These are phyloP conservation scores for Myripristis jacobus DNA, from an alignment of 2,797 vertebrate species.

Conservation along the genomic window DNA sequence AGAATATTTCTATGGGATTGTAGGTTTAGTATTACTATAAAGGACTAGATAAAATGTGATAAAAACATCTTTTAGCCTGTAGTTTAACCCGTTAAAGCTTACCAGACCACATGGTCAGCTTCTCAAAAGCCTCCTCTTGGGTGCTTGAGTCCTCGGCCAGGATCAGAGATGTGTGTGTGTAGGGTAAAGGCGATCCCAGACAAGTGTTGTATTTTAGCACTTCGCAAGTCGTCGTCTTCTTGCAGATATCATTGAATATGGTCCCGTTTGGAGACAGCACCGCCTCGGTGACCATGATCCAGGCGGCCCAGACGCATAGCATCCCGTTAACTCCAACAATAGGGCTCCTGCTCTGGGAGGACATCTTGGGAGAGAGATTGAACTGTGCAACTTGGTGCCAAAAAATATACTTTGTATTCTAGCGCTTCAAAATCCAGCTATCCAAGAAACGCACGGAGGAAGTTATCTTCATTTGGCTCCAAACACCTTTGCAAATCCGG, in stretches of 20 bases:
- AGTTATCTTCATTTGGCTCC: slow-evolving; percentile 20
- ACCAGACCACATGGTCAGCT: slow-evolving; percentile 96
- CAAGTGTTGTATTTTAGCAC: slow-evolving; percentile 89
- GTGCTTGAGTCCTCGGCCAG: slow-evolving; percentile 91
- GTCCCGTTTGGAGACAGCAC: slow-evolving; percentile 80
- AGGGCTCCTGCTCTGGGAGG: slow-evolving; percentile 77
- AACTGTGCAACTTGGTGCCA: slow-evolving; percentile 34
- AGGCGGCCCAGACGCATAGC: slow-evolving; percentile 75
- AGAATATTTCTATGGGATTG: neutral
- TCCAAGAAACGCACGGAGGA: neutral
- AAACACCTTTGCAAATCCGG: slow-evolving; percentile 37
- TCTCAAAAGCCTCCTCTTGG: slow-evolving; percentile 92
- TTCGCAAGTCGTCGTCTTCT: slow-evolving; percentile 90
- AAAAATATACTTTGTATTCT: neutral
- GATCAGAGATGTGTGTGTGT: slow-evolving; percentile 90
- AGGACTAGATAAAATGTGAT: neutral
- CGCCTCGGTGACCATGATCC: slow-evolving; percentile 56
- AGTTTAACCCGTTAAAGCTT: slow-evolving; percentile 61
- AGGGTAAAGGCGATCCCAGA: slow-evolving; percentile 91
- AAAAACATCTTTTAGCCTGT: neutral
- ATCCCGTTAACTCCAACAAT: slow-evolving; percentile 82
- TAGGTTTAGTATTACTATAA: neutral
- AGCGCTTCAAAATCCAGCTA: slow-evolving; percentile 17
- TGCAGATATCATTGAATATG: slow-evolving; percentile 85
- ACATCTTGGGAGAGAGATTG: slow-evolving; percentile 78